Base-by-base conservation (phyloP, 1,140 invertebrate species). In the Aphidius gifuensis region DNA sequence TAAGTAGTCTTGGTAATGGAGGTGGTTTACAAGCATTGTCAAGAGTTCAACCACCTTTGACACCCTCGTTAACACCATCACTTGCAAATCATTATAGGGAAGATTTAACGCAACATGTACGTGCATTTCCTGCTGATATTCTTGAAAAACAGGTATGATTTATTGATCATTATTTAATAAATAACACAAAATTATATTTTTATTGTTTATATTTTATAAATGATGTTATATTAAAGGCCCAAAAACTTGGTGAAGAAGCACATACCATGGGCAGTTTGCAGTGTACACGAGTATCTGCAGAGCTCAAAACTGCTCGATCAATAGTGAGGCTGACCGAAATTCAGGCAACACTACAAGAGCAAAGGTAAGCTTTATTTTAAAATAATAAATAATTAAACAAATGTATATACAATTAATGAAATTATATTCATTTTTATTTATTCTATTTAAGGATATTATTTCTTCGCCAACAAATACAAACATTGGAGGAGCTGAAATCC, bases 261-360 rank as follows among this genome's bases (percentile, higher is more conserved):
- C 88, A 93, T 76, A 86, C 87, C 64, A 85, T 92, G 79, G 91
- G 91, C 67, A 93, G 92, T 84, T 84, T 93, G 74, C 89, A 90
- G 74, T 93, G 92, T 83, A 96, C 94, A 67, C 88, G 93, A 82
- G 94, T 98, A 67, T 97, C 94, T 55, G 90, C 94, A 43, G 94
- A 98, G 75, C 83, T 98, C 63, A 98, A 98, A 83, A 93, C 92
- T 80, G 92, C 94, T 66, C 86, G 96, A 66, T 96, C 94, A 66
- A 84, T 96, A 74, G 96, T 98, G 66, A 87, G 96, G 71, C 87
- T 95, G 72, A 94, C 93, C 43, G 95, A 98, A 86, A 97, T 97
- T 80, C 93, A 96, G 84, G 93, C 95, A 61, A 97, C 95, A 65
- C 83, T 97, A 78, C 93, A 97, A 84, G 94, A 97, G 85, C 94